Evolutionary conservation across 2,888 invertebrate genomes (phyloP).

Genomic region (Amiota minor): DNA sequence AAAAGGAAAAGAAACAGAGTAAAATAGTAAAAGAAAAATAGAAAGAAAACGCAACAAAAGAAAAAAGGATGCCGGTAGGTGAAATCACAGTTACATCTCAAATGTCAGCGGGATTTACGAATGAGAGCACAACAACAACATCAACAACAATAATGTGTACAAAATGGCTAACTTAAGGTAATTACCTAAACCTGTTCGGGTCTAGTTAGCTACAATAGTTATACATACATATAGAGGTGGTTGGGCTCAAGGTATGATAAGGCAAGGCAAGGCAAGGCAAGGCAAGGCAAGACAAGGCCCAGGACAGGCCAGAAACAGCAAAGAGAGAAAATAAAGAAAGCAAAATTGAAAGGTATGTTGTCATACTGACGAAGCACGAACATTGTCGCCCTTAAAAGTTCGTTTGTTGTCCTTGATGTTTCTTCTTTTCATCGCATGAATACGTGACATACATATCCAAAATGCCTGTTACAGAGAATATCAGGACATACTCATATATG

Average conservation of each 20-base stretch:
- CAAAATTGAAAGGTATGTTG: slow-evolving; percentile 39
- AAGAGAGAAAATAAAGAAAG: slow-evolving; percentile 55
- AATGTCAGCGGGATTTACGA: slow-evolving; percentile 56
- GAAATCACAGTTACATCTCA: slow-evolving; percentile 38
- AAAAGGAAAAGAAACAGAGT: not conserved
- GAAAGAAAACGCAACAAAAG: not conserved
- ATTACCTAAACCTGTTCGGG: slow-evolving; percentile 48
- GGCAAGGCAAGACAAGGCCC: not conserved
- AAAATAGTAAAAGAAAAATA: slow-evolving; percentile 3
- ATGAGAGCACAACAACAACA: slow-evolving; percentile 29
- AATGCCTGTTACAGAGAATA: slow-evolving; percentile 43
- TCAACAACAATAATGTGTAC: slow-evolving; percentile 18
- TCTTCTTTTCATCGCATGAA: slow-evolving; percentile 60
- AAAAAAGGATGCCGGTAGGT: slow-evolving; percentile 16
- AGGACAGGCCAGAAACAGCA: slow-evolving; percentile 22
- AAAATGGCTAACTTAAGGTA: slow-evolving; percentile 58
- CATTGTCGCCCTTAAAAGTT: slow-evolving; percentile 28
- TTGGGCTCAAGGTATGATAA: not conserved
- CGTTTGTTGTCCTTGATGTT: slow-evolving; percentile 38
- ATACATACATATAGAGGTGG: not conserved
- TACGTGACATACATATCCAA: slow-evolving; percentile 60
- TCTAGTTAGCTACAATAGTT: slow-evolving; percentile 5
- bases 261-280: slow-evolving; percentile 31
- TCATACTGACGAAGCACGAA: not conserved
- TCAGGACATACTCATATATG: slow-evolving; percentile 37